Base-by-base conservation (phyloP, 1,140 invertebrate species). In the Tetraneura akinire region DNA sequence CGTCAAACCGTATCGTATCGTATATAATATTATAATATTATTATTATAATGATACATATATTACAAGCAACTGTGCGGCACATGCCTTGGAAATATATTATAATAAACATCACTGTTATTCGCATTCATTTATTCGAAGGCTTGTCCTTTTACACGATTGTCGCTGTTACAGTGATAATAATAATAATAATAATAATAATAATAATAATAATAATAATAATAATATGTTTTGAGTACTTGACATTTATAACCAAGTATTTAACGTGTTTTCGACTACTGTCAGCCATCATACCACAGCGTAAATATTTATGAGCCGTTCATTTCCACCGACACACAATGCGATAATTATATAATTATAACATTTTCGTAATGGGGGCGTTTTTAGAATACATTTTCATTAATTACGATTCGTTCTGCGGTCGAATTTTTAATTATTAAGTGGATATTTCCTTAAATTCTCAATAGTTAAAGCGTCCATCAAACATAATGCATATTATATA, bases 241-340 rank as follows among this genome's bases (percentile, higher is more conserved):
- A 60, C 57, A 14, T 60, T 60, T 29, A 60, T 60, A 29, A 60
- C 13, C 23, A 60, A 0, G 13, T 23, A 60, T 60, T 60, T 60
- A 29, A 60, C 26, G 26, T 60, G 57, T 60, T 26, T 60, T 3
- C 57, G 23, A 14, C 62, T 9, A n/a, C 18, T 18, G n/a, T 18
- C 62, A 21, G 60, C 26, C 21, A 45, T 18, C 11, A n/a, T 37
- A 37, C 32, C 8, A 45, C 37, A 66, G 14, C 37, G n/a, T 66
- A 23, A 66, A 66, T 64, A 64, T 64, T 64, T 64, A 64, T 21
- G n/a, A 45, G n/a, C n/a, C 64, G 64, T 45, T 66, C 37, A 45
- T 45, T 66, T 23, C 32, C 64, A 45, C 21, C 4, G 14, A 66
- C n/a, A 18, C 18, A n/a, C 18, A 53, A 53, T 53, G 18, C 18